phyloP scores from a whole-genome alignment of 2,113 vertebrate genomes.

The Tragelaphus scriptus region DNA sequence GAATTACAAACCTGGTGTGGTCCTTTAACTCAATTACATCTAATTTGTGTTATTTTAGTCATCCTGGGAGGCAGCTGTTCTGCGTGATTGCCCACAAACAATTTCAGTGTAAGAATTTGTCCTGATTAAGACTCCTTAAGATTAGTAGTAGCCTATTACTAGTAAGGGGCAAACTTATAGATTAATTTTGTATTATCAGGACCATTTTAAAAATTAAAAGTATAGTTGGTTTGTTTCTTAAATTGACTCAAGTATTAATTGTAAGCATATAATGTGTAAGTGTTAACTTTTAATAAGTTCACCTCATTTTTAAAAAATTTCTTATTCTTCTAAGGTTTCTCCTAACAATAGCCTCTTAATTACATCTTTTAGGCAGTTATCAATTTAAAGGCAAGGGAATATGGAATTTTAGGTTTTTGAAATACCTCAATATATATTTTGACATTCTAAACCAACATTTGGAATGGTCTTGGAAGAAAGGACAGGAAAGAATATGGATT shows the following conservation, averaged over 20 bases:
- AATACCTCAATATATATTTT: conserved; percentile 23
- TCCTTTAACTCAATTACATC: conserved; percentile 73
- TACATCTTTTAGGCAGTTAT: background rate
- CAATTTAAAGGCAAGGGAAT: conserved; percentile 12
- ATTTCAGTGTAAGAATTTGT: conserved; percentile 61
- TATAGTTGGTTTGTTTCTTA: conserved; percentile 18
- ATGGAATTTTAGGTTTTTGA: conserved; percentile 18
- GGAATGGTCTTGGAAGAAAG: background rate
- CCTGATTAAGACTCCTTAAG: conserved; percentile 55
- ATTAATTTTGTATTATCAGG: conserved; percentile 48
- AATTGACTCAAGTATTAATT: background rate
- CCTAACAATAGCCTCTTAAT: background rate
- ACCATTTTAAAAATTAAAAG: conserved; percentile 37
- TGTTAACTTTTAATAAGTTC: background rate
- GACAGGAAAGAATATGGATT: conserved; percentile 15
- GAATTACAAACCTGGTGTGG: conserved; percentile 75
- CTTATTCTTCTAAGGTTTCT: conserved; percentile 1
- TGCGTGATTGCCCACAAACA: conserved; percentile 53
- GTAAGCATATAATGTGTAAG: background rate
- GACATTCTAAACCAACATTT: conserved; percentile 23
- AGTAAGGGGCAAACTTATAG: conserved; percentile 46
- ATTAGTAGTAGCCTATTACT: conserved; percentile 48
- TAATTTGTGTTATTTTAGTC: conserved; percentile 76
- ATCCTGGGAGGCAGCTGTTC: conserved; percentile 73
- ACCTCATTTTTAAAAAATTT: background rate